Evolutionary conservation across 2,113 vertebrate genomes (phyloP), one percentile per base, ranked within the genome.

Genomic region (Oryzias javanicus): DNA sequence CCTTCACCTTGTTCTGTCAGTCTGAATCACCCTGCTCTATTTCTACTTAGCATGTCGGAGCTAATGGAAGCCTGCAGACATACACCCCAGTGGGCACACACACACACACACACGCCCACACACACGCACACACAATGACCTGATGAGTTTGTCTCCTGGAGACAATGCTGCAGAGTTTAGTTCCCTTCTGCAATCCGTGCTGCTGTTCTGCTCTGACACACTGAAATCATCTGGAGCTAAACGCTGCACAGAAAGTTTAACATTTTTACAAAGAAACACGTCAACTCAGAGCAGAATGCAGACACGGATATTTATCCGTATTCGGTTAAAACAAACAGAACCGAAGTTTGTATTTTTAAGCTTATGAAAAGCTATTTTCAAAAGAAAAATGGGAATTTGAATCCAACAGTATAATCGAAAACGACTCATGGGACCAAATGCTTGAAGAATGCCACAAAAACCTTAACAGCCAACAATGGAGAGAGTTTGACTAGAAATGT

Each of bases 161-260:
- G 72, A 74, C 73, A 1, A 35, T 5, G 54, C 42, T 63, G 60
- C 2, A 62, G 69, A 76, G 73, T 80, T 76, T 17, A 61, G 65
- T 42, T 69, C 25, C 48, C 29, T 22, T 25, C 48, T 18, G 40
- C 67, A 24, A 29, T 14, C 16, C 57, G 51, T n/a, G 53, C 57
- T 66, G 35, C 49, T 53, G 42, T 2, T 68, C 58, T 20, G 2
- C 29, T 14, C 41, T 8, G 50, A 4, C 5, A 53, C 51, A 53
- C 27, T n/a, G n/a, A 10, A 35, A 53, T 24, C n/a, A 27, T 27
- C 4, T 6, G 25, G 25, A 27, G 25, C 25, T 27, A 27, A 27
- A 27, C 5, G 5, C 25, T 27, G 25, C 25, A 60, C 40, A 2
- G 3, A 13, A 18, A 47, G 7, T 4, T n/a, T 10, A 35, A 12